Conservation (phyloP, 1,140 invertebrate species). For the Nylanderia fulva region DNA sequence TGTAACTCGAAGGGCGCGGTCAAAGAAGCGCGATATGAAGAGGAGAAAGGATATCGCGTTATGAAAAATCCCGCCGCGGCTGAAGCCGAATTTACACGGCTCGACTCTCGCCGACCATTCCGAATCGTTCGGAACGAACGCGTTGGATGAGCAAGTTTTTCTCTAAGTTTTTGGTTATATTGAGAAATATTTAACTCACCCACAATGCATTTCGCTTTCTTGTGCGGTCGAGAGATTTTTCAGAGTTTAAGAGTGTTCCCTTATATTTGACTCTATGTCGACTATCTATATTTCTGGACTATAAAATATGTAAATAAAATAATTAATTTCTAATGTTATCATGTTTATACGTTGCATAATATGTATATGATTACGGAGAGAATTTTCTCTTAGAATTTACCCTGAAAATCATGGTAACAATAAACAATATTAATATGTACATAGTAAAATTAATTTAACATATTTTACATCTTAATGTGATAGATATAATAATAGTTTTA, state of each 20-base stretch:
- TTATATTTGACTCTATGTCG: background rate
- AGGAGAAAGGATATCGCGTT: conserved; percentile 24
- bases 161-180: conserved; percentile 8
- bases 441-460: too few relatives aligned
- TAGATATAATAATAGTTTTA: too few relatives aligned
- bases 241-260: background rate
- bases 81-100: conserved; percentile 55
- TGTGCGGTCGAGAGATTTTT: background rate
- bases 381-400: too few relatives aligned
- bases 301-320: background rate
- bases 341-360: too few relatives aligned
- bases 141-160: conserved; percentile 48
- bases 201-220: conserved; percentile 39
- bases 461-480: too few relatives aligned
- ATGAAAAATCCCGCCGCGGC: conserved; percentile 51
- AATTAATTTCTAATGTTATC: background rate
- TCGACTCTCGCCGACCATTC: conserved; percentile 40
- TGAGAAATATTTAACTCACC: conserved; percentile 2
- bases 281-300: background rate
- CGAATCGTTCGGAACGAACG: conserved; percentile 39
- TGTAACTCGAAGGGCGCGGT: conserved; percentile 33
- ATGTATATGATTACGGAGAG: too few relatives aligned
- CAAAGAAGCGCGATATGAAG: conserved; percentile 30
- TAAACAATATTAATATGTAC: too few relatives aligned
- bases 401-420: too few relatives aligned